These are phyloP conservation scores for Pelmatolapia mariae DNA, from an alignment of 2,113 vertebrate species.

Conservation along the genomic window DNA sequence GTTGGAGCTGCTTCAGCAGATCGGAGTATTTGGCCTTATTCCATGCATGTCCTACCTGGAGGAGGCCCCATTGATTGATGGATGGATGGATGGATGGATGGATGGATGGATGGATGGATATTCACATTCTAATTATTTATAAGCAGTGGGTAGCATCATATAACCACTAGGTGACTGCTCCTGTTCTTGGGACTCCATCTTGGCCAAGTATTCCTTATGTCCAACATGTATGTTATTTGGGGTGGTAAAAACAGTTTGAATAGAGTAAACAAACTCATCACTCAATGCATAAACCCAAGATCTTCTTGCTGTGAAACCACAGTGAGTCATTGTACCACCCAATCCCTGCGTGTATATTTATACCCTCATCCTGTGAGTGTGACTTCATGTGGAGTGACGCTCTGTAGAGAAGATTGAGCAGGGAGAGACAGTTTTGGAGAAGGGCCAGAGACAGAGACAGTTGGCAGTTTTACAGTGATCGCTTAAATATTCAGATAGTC, in stretches of 20 bases:
- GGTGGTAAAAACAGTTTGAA: conserved; percentile 6
- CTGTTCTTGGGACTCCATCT: not conserved
- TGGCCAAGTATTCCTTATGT: not conserved
- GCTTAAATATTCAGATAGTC: conserved; percentile 6
- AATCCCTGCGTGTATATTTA: conserved; percentile 41
- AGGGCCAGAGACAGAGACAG: not conserved
- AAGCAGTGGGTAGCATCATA: not conserved
- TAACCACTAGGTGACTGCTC: not conserved
- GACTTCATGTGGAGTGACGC: conserved; percentile 31
- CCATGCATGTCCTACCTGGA: not conserved
- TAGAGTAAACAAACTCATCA: not conserved
- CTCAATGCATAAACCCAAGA: not conserved
- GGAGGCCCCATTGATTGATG: not conserved
- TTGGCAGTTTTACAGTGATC: conserved; percentile 9
- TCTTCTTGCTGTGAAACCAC: not conserved
- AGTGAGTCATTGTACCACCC: not conserved
- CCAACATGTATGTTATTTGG: not conserved
- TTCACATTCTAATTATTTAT: not conserved
- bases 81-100: not conserved
- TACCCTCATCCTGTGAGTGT: conserved; percentile 16
- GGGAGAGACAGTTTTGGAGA: not conserved
- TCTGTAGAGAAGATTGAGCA: not conserved
- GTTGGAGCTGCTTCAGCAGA: not conserved
- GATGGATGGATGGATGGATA: not conserved
- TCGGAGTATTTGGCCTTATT: not conserved